Conservation (phyloP, 2,113 vertebrate genomes). For the Henicopernis longicauda region DNA sequence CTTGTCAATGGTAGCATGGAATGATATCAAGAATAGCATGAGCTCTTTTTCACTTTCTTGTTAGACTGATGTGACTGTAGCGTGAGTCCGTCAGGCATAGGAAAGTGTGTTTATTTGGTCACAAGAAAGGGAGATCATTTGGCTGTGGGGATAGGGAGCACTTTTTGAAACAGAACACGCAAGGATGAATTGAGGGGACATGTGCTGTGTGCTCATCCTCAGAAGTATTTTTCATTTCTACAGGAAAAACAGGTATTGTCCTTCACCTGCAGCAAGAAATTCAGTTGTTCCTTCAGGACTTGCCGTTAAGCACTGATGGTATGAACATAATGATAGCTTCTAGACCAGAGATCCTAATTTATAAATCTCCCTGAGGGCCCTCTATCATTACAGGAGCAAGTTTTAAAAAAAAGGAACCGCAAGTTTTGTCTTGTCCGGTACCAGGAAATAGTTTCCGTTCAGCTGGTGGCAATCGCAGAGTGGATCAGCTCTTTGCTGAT, state of each 20-base stretch:
- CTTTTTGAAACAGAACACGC: not conserved
- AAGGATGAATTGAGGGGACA: not conserved
- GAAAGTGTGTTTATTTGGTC: not conserved
- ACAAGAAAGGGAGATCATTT: not conserved
- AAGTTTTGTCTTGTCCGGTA: not conserved
- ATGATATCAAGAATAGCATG: not conserved
- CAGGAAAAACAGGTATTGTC: not conserved
- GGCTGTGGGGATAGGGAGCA: not conserved
- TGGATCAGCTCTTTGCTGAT: not conserved
- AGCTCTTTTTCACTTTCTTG: not conserved
- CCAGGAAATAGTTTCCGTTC: not conserved
- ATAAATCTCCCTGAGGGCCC: not conserved
- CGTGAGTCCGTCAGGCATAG: not conserved
- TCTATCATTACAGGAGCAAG: not conserved
- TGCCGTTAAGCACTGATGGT: not conserved
- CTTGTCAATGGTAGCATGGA: not conserved
- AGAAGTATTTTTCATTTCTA: not conserved
- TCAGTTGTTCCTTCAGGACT: not conserved
- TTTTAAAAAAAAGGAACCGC: not conserved
- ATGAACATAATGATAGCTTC: not conserved
- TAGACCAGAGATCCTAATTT: not conserved
- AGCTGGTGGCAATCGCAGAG: not conserved
- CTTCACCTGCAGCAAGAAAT: not conserved
- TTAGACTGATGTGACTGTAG: fast-evolving
- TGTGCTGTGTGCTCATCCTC: not conserved